Conservation (phyloP, 2,797 vertebrate species). For the Sebastes vulpes region DNA sequence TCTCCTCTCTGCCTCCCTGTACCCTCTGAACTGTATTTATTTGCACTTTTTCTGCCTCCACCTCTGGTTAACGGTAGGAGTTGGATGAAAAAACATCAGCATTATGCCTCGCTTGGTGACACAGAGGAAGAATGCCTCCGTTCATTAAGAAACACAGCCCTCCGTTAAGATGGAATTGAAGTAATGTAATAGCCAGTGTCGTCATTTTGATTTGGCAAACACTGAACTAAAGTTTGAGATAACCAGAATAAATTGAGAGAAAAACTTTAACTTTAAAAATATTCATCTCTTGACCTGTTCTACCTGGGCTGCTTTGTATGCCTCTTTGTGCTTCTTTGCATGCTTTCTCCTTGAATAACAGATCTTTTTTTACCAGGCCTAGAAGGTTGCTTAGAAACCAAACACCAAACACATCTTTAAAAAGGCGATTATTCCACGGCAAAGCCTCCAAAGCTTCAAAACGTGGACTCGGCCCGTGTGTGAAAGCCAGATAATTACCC, state of each 20-base stretch:
- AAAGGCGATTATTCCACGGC: constrained; percentile 67
- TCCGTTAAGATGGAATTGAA: neutral
- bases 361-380: constrained; percentile 19
- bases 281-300: constrained; percentile 45
- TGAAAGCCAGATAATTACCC: constrained; percentile 77
- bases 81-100: constrained; percentile 42
- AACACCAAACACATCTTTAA: constrained; percentile 65
- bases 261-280: constrained; percentile 5
- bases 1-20: constrained; percentile 4
- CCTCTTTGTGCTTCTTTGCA: constrained; percentile 36
- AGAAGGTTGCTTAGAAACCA: constrained; percentile 72
- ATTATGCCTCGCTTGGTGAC: neutral
- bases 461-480: constrained; percentile 38
- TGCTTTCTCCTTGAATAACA: constrained; percentile 28
- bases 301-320: constrained; percentile 35
- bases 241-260: neutral
- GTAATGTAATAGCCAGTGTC: neutral
- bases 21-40: constrained; percentile 46
- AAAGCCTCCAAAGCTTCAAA: constrained; percentile 68
- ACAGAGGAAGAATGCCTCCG: neutral
- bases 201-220: neutral
- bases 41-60: constrained; percentile 41
- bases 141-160: neutral
- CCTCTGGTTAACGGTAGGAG: neutral
- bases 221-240: constrained; percentile 13